These are phyloP conservation scores for Phyto melanocephala DNA, from an alignment of 2,888 invertebrate species.

Conservation along the genomic window DNA sequence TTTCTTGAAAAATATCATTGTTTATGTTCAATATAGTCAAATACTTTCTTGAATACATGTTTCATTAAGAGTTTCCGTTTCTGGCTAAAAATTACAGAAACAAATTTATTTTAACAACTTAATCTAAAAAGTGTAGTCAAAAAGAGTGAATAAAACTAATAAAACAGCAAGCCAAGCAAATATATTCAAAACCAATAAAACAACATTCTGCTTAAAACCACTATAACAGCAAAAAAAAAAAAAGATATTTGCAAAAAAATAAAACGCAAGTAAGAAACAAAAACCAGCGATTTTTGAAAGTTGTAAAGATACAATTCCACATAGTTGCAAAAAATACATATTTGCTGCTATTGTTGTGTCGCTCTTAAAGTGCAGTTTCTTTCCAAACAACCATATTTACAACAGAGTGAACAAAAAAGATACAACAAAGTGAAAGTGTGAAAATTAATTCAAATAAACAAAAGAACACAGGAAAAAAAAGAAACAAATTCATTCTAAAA, in stretches of 20 bases:
- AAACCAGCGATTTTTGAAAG: slow-evolving; percentile 44
- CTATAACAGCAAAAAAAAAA: background rate
- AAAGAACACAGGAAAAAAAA: background rate
- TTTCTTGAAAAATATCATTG: too few species aligned
- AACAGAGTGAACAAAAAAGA: background rate
- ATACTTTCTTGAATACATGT: background rate
- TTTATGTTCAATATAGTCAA: background rate
- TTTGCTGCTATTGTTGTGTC: slow-evolving; percentile 21
- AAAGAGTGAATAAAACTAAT: background rate
- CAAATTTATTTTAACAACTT: background rate
- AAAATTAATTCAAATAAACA: slow-evolving; percentile 26
- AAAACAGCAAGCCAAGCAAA: background rate
- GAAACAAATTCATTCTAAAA: background rate
- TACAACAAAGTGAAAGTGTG: slow-evolving; percentile 53
- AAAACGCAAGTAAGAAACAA: background rate
- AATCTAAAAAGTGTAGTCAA: slow-evolving; percentile 16
- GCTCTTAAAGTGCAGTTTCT: slow-evolving; percentile 21
- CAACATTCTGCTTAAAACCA: background rate
- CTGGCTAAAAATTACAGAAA: slow-evolving; percentile 11
- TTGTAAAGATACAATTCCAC: slow-evolving; percentile 21
- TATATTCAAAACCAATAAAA: background rate
- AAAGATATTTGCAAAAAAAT: background rate
- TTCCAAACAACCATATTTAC: background rate
- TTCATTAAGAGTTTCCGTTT: slow-evolving; percentile 46
- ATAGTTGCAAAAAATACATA: background rate